A percentile compares a stretch with the other conserved stretches of the same genome.
Conservation (phyloP, 2,113 vertebrate species). For the Cyanistes caeruleus region DNA sequence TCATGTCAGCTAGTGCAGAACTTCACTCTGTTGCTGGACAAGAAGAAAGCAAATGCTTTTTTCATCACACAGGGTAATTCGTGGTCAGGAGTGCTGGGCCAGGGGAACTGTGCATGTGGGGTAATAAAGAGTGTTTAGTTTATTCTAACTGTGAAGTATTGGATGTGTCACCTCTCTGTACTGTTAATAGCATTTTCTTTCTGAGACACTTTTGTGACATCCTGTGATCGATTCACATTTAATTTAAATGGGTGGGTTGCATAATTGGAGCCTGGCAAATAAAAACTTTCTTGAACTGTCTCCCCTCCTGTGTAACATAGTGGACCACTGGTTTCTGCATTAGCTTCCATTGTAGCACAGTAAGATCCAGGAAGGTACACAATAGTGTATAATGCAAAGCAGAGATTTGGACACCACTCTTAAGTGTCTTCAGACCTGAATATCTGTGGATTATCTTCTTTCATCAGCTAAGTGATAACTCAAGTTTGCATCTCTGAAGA, state of each 20-base stretch:
- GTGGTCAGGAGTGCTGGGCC: not conserved
- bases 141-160: not conserved
- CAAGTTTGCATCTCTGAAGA: not conserved
- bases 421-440: not conserved
- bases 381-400: not conserved
- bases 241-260: not conserved
- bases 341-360: not conserved
- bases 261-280: slow-evolving; percentile 15
- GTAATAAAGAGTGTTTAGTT: not conserved
- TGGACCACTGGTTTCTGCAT: not conserved
- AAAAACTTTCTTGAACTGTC: not conserved
- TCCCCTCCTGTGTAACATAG: not conserved
- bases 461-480: not conserved
- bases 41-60: not conserved
- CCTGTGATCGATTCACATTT: not conserved
- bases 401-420: not conserved
- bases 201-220: not conserved
- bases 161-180: not conserved
- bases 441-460: not conserved
- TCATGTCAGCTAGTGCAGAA: not conserved
- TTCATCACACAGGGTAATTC: not conserved
- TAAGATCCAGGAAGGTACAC: not conserved
- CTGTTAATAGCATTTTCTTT: not conserved
- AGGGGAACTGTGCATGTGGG: fast-evolving
- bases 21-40: not conserved